phyloP scores from a whole-genome alignment of 1,140 invertebrate genomes.

The Centruroides sculpturatus region DNA sequence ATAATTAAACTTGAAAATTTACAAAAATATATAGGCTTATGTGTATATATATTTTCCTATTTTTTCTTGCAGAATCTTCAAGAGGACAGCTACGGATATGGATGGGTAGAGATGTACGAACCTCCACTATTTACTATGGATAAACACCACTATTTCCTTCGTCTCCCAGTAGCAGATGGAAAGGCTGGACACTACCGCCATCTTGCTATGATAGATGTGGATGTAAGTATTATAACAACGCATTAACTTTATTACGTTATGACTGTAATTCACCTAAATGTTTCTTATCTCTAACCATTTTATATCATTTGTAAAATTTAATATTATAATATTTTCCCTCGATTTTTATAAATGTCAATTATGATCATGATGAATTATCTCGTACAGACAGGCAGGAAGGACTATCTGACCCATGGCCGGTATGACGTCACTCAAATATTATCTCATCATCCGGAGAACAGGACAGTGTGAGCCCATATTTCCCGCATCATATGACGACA shows the following conservation, averaged over 20 bases:
- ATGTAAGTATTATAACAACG: conserved; percentile 18
- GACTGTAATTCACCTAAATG: not conserved
- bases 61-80: conserved; percentile 2
- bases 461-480: conserved; percentile 41
- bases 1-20: not conserved
- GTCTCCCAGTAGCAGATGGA: conserved; percentile 41
- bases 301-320: too few relatives aligned
- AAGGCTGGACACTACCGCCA: conserved; percentile 46
- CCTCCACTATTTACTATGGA: conserved; percentile 30
- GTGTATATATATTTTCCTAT: too few relatives aligned
- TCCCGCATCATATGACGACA: too few relatives aligned
- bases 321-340: too few relatives aligned
- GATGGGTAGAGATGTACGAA: conserved; percentile 50
- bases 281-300: not conserved
- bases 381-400: conserved; percentile 20
- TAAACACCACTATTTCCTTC: conserved; percentile 31
- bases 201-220: conserved; percentile 39
- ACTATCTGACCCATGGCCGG: conserved; percentile 50
- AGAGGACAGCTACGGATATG: conserved; percentile 21
- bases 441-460: conserved; percentile 51
- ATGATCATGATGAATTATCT: conserved; percentile 3
- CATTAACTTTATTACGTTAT: not conserved
- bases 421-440: conserved; percentile 65
- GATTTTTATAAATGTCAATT: too few relatives aligned
- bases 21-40: conserved; percentile 8